Evolutionary conservation across 1,140 invertebrate species (phyloP).

Genomic region (Heliconius himera): DNA sequence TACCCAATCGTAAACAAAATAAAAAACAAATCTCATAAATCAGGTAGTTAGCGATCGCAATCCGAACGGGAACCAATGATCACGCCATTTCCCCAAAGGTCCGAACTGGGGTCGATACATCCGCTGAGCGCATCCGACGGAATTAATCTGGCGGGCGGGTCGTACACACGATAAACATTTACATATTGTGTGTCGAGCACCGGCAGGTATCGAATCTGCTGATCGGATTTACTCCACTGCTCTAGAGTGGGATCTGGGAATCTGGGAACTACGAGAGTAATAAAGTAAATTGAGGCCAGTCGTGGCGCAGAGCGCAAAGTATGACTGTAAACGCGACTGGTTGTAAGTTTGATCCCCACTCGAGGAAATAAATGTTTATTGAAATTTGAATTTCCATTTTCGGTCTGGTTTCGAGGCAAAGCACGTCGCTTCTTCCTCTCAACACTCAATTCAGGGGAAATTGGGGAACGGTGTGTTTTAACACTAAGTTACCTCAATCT

Average conservation of each 20-base stretch:
- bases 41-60: slow-evolving; percentile 43
- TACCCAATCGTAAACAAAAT: slow-evolving; percentile 13
- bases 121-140: slow-evolving; percentile 66
- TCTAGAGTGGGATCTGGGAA: slow-evolving; percentile 34
- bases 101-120: slow-evolving; percentile 60
- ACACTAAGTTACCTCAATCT: too few species aligned
- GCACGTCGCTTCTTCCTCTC: too few species aligned
- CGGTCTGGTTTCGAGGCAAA: too few species aligned
- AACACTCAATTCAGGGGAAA: too few species aligned
- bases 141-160: slow-evolving; percentile 70
- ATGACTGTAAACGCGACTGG: too few species aligned
- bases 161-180: slow-evolving; percentile 62
- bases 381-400: too few species aligned
- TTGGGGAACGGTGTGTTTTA: too few species aligned
- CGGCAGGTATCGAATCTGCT: slow-evolving; percentile 45
- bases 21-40: slow-evolving; percentile 42
- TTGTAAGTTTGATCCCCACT: too few species aligned
- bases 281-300: neutral
- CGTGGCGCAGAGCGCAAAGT: too few species aligned
- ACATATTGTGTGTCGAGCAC: slow-evolving; percentile 50
- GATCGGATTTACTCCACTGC: slow-evolving; percentile 45
- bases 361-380: too few species aligned
- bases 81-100: slow-evolving; percentile 68
- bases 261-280: slow-evolving; percentile 24
- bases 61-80: slow-evolving; percentile 56